phyloP scores from a whole-genome alignment of 2,113 vertebrate species.

The Nothoprocta pentlandii region DNA sequence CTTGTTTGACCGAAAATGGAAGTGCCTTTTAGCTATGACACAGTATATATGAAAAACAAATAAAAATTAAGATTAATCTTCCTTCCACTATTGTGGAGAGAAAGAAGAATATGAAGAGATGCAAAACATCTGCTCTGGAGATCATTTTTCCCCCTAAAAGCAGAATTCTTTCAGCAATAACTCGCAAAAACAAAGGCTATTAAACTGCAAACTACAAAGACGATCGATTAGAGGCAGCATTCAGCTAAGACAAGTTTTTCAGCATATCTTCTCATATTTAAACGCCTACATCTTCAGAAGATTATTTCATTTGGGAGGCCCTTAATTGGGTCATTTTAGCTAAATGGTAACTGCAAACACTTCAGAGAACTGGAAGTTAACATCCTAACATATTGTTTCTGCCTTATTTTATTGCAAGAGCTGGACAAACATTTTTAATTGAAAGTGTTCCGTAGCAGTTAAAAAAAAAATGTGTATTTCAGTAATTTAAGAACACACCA shows the following conservation, averaged over 20 bases:
- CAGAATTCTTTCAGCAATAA: constrained; percentile 68
- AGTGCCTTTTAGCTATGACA: constrained; percentile 73
- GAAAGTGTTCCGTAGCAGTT: neutral
- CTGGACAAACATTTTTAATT: neutral
- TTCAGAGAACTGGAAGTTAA: neutral
- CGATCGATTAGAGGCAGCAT: constrained; percentile 47
- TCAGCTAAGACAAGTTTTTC: constrained; percentile 52
- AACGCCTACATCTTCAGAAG: neutral
- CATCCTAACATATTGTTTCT: neutral
- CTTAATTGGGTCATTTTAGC: constrained; percentile 21
- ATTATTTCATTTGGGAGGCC: constrained; percentile 13
- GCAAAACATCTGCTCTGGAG: constrained; percentile 61
- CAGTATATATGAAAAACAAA: constrained; percentile 75
- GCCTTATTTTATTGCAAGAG: neutral
- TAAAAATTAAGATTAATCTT: constrained; percentile 76
- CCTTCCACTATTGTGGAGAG: constrained; percentile 64
- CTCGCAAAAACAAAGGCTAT: constrained; percentile 57
- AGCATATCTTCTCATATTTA: constrained; percentile 36
- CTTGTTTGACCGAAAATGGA: constrained; percentile 79
- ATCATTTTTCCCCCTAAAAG: constrained; percentile 66
- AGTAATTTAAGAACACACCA: neutral
- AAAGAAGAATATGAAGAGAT: constrained; percentile 57
- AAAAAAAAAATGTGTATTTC: neutral
- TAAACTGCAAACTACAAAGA: constrained; percentile 64
- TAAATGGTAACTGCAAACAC: neutral